Evolutionary conservation across 2,797 vertebrate species (phyloP).

Genomic region (Siniperca scherzeri): DNA sequence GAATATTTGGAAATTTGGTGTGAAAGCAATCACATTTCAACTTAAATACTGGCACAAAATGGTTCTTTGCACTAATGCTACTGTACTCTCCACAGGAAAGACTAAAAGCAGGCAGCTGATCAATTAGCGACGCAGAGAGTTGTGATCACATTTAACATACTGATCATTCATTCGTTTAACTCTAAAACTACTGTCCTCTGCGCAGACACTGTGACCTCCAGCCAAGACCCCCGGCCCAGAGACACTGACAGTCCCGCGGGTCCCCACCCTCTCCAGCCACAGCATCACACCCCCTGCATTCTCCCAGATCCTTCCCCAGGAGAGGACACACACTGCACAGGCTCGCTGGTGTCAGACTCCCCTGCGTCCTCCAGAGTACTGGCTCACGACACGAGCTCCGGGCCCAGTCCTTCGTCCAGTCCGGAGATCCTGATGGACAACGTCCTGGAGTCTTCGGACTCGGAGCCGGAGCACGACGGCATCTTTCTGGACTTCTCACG

Average conservation of each 20-base stretch:
- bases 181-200: background rate
- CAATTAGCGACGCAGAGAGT: background rate
- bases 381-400: conserved; percentile 64
- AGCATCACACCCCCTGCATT: conserved; percentile 77
- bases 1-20: background rate
- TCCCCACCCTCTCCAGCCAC: conserved; percentile 23
- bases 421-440: conserved; percentile 87
- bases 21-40: background rate
- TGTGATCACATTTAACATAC: background rate
- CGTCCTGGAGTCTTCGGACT: conserved; percentile 88
- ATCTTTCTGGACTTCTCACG: conserved; percentile 93
- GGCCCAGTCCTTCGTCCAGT: conserved; percentile 86
- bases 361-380: conserved; percentile 60
- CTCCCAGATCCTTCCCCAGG: conserved; percentile 76
- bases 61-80: too few relatives aligned
- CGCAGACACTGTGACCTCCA: conserved; percentile 64
- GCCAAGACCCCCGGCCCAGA: conserved; percentile 51
- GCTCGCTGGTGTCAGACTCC: conserved; percentile 53
- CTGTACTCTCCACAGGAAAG: background rate
- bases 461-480: conserved; percentile 88
- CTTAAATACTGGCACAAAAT: too few relatives aligned
- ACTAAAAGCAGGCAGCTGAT: background rate
- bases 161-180: background rate
- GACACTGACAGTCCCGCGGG: conserved; percentile 2
- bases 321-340: conserved; percentile 77